These are phyloP conservation scores for Lithobates sylvaticus DNA, from an alignment of 2,797 vertebrate species.

Conservation along the genomic window DNA sequence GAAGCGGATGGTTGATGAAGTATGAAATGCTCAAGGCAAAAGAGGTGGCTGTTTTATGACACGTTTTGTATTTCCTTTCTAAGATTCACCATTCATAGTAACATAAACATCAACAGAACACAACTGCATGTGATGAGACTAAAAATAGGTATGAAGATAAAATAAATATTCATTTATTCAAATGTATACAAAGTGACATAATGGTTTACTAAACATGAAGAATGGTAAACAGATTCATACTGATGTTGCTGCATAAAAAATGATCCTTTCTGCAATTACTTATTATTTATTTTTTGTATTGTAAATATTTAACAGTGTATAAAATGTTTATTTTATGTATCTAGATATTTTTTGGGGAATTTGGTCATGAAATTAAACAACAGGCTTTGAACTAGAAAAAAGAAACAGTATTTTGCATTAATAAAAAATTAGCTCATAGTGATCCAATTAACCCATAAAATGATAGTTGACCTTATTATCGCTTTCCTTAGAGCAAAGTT, in stretches of 20 bases:
- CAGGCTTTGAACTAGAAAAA: background rate
- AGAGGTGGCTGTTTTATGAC: constrained; percentile 7
- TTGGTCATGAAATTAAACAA: constrained; percentile 15
- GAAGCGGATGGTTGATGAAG: background rate
- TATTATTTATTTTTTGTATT: constrained; percentile 30
- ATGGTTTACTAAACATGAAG: constrained; percentile 37
- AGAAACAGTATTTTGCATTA: background rate
- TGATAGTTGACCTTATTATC: background rate
- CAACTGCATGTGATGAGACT: constrained; percentile 28
- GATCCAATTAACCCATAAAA: background rate
- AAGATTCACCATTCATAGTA: constrained; percentile 14
- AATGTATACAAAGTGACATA: constrained; percentile 16
- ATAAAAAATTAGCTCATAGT: background rate
- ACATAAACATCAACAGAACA: constrained; percentile 17
- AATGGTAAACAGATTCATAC: constrained; percentile 24
- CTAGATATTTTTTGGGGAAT: background rate
- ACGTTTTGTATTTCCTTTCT: constrained; percentile 3
- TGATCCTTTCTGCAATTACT: constrained; percentile 5
- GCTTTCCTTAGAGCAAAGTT: background rate
- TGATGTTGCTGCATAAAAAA: constrained; percentile 10
- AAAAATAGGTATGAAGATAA: constrained; percentile 30
- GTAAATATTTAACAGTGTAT: constrained; percentile 23
- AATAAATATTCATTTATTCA: constrained; percentile 33
- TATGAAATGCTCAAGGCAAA: background rate
- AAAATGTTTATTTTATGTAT: constrained; percentile 32